Evolutionary conservation across 2,113 vertebrate species (phyloP), one percentile per base, ranked within the genome.

Genomic region (Tragelaphus strepsiceros): DNA sequence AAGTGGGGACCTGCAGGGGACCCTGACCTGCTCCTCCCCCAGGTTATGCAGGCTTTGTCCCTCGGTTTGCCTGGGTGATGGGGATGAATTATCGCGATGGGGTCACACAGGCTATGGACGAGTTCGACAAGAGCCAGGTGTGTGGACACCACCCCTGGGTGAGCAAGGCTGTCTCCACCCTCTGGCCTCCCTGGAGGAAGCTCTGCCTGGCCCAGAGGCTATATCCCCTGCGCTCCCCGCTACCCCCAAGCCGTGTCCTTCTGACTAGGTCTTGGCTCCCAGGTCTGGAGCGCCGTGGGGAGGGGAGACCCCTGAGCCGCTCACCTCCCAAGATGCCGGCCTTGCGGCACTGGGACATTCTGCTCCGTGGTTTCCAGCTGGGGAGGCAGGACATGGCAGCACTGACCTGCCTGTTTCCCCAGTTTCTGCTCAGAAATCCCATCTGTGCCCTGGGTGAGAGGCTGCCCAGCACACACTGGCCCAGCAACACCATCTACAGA

Each of bases 11-110:
- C 67, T 3, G 10, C n/a, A 35, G n/a, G n/a, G 54, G 21, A 51
- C n/a, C 39, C 58, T 58, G 15, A 51, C 26, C 7, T 53, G 30
- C 10, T 51, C 49, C 78, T 3, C 32, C 46, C 51, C 0, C 88
- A 99, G 99, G 99, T 0, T 99, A 99, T 0, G 0, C 98, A 2
- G 99, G 99, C 21, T 99, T 97, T 24, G 67, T 99, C 49, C 99
- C 99, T 24, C 54, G 51, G 13, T 56, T 98, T 62, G 6, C 35
- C 2, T 98, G 98, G 97, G 39, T 97, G 0, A 12, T 86, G 0
- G 98, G 99, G 0, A 5, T 97, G 39, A 98, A 67, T 43, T 99
- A 98, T 81, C 7, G 77, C 0, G 77, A 51, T 0, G 86, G 82
- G 0, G 98, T 99, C 91, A 98, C 87, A 58, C 98, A 98, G 64